Base-by-base conservation (phyloP, 2,113 vertebrate genomes). In the Rhinolophus sinicus region DNA sequence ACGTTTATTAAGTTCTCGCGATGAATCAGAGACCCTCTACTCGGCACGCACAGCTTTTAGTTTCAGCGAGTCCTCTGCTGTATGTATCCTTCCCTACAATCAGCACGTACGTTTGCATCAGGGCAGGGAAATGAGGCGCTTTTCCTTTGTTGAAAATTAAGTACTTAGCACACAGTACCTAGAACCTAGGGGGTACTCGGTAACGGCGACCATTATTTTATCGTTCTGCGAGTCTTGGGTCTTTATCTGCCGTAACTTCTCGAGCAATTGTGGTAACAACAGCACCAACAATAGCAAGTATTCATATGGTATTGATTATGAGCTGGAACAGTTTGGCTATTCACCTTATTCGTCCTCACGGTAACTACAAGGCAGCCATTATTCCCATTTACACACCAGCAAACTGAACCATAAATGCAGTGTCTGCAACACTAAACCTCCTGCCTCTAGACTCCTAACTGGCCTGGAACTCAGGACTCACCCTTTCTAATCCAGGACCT, bases 381-480 rank as follows among this genome's bases (percentile, higher is more conserved):
- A 40, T 35, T 50, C 9, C 10, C 10, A 75, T n/a, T 81, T 54
- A 9, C 26, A 67, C 15, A 72, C 47, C 12, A 30, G 50, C 22
- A 90, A 89, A 80, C 24, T 47, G 52, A 90, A 33, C 26, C 72
- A 94, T 40, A 73, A 88, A 69, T 4, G n/a, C 0, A 52, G 15
- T 33, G 21, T 40, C 38, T 73, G 16, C 2, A 62, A 18, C 13
- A 19, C 2, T 4, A 21, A 8, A 26, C 26, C 24, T 30, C 33
- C 15, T 52, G 19, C 24, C 22, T 69, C 11, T 10, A 14, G 0
- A 3, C 15, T 8, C 35, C 16, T 7, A 50, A 3, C 8, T n/a
- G 2, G 19, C n/a, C 62, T 19, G 8, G 52, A 26, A 50, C 62
- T 38, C 4, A 6, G n/a, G n/a, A 35, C 16, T 58, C n/a, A 50